A percentile compares a stretch with the other conserved stretches of the same genome.
These are phyloP conservation scores for Acrocyrtus sp. DNA, from an alignment of 2,888 invertebrate genomes.

Conservation along the genomic window DNA sequence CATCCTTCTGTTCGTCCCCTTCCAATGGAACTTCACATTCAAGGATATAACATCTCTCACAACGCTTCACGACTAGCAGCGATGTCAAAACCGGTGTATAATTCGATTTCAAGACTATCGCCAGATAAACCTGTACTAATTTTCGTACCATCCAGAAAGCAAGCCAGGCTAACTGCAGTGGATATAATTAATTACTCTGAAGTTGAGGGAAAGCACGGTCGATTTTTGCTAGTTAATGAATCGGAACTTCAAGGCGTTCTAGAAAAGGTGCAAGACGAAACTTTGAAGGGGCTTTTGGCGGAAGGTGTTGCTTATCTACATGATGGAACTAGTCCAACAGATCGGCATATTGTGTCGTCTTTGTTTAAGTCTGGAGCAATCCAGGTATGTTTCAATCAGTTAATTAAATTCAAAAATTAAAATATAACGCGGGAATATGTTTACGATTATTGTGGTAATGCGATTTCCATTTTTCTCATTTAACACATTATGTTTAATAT, in stretches of 20 bases:
- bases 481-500: neutral
- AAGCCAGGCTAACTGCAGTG: slow-evolving; percentile 93
- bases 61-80: slow-evolving; percentile 95
- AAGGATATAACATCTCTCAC: slow-evolving; percentile 97
- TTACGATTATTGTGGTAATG: neutral
- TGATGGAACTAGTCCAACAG: slow-evolving; percentile 87
- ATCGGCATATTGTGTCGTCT: slow-evolving; percentile 91
- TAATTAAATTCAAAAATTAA: neutral
- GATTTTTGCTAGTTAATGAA: slow-evolving; percentile 90
- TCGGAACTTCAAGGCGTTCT: slow-evolving; percentile 90
- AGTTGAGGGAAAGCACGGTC: slow-evolving; percentile 84
- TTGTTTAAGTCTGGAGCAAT: slow-evolving; percentile 93
- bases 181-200: slow-evolving; percentile 94
- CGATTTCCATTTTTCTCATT: neutral
- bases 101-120: slow-evolving; percentile 86
- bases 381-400: slow-evolving; percentile 64
- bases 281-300: slow-evolving; percentile 88
- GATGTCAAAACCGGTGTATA: slow-evolving; percentile 98
- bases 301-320: slow-evolving; percentile 98
- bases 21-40: slow-evolving; percentile 94
- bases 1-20: slow-evolving; percentile 97
- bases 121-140: slow-evolving; percentile 86
- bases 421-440: neutral
- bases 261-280: slow-evolving; percentile 88
- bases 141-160: slow-evolving; percentile 91